These are phyloP conservation scores for Meriones unguiculatus DNA, from an alignment of 2,113 vertebrate species.

Conservation along the genomic window DNA sequence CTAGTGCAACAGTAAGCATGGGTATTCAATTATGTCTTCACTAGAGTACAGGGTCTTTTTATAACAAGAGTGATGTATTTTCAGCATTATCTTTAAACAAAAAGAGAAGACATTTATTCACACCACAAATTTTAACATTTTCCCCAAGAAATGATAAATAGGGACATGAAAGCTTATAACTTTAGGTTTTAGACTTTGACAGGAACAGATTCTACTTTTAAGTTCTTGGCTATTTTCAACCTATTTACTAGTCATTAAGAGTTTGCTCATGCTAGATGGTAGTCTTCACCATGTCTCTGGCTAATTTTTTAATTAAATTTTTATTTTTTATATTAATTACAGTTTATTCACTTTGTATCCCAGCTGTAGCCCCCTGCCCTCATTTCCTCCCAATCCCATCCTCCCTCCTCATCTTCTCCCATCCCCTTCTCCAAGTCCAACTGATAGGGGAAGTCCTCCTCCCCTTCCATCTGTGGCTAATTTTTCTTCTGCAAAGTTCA, in stretches of 20 bases:
- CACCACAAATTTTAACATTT: not conserved
- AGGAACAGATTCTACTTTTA: not conserved
- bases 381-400: no score
- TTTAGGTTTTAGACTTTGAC: not conserved
- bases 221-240: not conserved
- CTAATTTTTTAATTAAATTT: not conserved
- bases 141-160: not conserved
- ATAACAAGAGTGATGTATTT: not conserved
- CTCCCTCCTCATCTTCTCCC: no score
- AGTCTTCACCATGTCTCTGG: not conserved
- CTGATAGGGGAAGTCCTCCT: no score
- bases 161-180: not conserved
- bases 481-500: not conserved
- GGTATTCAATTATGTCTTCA: not conserved
- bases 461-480: not conserved
- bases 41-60: not conserved
- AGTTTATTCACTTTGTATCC: no score
- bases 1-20: not conserved
- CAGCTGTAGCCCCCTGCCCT: no score
- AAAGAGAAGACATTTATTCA: not conserved
- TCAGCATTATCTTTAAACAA: not conserved
- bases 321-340: no score
- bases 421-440: no score
- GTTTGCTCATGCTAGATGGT: not conserved
- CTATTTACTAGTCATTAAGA: not conserved